Percentiles rank a stretch among this genome's conserved stretches.
Conservation (phyloP, 2,113 vertebrate species). For the Scatophagus argus region DNA sequence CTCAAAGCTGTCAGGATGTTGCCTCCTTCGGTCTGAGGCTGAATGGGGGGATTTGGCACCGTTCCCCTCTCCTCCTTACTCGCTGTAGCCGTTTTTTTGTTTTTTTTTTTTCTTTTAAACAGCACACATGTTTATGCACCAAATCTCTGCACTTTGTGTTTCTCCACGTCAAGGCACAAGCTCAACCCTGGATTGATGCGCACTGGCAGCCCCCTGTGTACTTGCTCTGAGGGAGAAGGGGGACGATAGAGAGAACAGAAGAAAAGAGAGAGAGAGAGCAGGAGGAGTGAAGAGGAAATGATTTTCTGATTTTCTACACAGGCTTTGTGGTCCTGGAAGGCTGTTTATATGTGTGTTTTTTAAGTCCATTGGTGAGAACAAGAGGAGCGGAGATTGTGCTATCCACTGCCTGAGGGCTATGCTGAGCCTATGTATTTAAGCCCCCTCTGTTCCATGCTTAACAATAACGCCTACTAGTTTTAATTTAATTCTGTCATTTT, state of each 20-base stretch:
- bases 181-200: constrained; percentile 75
- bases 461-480: constrained; percentile 83
- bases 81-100: constrained; percentile 35
- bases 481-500: constrained; percentile 79
- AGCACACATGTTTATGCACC: constrained; percentile 78
- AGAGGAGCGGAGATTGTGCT: constrained; percentile 75
- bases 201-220: constrained; percentile 72
- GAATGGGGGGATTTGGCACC: constrained; percentile 80
- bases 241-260: constrained; percentile 56
- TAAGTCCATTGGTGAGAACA: constrained; percentile 78
- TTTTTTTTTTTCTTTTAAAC: constrained; percentile 44
- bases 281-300: constrained; percentile 69
- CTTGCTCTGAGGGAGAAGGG: constrained; percentile 72
- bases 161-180: constrained; percentile 72
- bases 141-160: constrained; percentile 80
- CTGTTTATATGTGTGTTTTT: constrained; percentile 69
- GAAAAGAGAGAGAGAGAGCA: constrained; percentile 36
- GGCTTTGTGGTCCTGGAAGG: constrained; percentile 77
- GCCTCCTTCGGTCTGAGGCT: constrained; percentile 73
- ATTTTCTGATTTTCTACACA: constrained; percentile 80
- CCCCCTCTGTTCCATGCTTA: constrained; percentile 75
- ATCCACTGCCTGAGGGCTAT: constrained; percentile 74
- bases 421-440: constrained; percentile 80
- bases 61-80: constrained; percentile 52
- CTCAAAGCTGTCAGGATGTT: constrained; percentile 80